Evolutionary conservation across 2,113 vertebrate species (phyloP).

Genomic region (Cepphus grylle): DNA sequence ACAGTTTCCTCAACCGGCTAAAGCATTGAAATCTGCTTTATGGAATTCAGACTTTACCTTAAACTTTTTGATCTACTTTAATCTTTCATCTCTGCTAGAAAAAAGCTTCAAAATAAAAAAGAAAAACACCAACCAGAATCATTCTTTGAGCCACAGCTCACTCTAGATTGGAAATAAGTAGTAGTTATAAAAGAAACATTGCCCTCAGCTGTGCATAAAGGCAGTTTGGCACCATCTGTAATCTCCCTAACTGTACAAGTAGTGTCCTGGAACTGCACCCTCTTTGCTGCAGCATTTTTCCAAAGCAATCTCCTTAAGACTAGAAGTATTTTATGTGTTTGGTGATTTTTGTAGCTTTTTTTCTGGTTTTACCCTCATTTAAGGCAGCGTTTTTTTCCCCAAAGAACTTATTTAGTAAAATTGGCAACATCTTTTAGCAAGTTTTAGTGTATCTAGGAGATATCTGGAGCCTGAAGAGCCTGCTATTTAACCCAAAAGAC

Average conservation of each 20-base stretch:
- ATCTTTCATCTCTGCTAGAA: not conserved
- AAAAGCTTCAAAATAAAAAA: not conserved
- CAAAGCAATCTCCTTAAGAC: not conserved
- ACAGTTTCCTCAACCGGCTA: not conserved
- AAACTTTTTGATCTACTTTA: not conserved
- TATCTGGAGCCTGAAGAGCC: not conserved
- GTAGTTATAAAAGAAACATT: not conserved
- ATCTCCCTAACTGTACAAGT: not conserved
- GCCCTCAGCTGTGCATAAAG: not conserved
- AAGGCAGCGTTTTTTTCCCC: not conserved
- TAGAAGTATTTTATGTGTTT: not conserved
- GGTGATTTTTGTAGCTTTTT: not conserved
- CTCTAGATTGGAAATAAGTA: not conserved
- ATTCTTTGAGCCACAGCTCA: not conserved
- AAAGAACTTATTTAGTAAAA: not conserved
- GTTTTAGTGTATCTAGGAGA: not conserved
- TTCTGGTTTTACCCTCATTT: not conserved
- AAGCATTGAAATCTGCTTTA: not conserved
- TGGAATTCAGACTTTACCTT: not conserved
- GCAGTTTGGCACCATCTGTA: not conserved
- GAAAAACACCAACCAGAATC: not conserved
- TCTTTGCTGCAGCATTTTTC: not conserved
- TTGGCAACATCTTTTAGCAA: not conserved
- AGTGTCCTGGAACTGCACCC: not conserved
- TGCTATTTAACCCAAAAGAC: not conserved